Percentiles rank a stretch among this genome's conserved stretches.
Evolutionary conservation across 2,888 invertebrate genomes (phyloP).

Genomic region (Apantesis nais): DNA sequence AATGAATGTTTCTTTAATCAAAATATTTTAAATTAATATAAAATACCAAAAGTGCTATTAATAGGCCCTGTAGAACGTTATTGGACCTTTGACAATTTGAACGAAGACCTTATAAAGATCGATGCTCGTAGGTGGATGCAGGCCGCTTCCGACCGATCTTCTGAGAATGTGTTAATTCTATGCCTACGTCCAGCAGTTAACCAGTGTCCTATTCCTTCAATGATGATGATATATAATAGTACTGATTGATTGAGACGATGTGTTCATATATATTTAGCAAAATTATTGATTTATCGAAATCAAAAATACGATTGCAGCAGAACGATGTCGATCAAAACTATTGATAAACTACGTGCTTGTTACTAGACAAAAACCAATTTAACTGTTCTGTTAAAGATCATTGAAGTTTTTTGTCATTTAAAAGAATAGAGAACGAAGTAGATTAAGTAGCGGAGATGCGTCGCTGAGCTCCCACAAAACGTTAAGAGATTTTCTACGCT

Average conservation of each 20-base stretch:
- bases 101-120: too few species aligned
- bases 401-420: slow-evolving; percentile 71
- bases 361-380: slow-evolving; percentile 74
- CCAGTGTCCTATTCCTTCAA: neutral
- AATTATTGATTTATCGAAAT: slow-evolving; percentile 56
- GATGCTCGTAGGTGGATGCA: too few species aligned
- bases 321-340: slow-evolving; percentile 61
- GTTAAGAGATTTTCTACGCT: slow-evolving; percentile 79
- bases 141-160: too few species aligned
- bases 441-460: slow-evolving; percentile 67
- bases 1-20: neutral
- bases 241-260: slow-evolving; percentile 41
- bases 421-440: slow-evolving; percentile 65
- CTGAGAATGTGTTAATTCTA: too few species aligned
- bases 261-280: slow-evolving; percentile 37
- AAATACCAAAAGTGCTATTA: too few species aligned
- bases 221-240: slow-evolving; percentile 32
- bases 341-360: slow-evolving; percentile 60
- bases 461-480: slow-evolving; percentile 75
- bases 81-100: too few species aligned
- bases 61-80: too few species aligned
- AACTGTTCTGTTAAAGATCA: slow-evolving; percentile 75
- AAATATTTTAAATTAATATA: too few species aligned
- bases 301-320: slow-evolving; percentile 53
- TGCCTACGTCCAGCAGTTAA: neutral